Conservation (phyloP, 2,797 vertebrate species). For the Oophaga sylvatica region DNA sequence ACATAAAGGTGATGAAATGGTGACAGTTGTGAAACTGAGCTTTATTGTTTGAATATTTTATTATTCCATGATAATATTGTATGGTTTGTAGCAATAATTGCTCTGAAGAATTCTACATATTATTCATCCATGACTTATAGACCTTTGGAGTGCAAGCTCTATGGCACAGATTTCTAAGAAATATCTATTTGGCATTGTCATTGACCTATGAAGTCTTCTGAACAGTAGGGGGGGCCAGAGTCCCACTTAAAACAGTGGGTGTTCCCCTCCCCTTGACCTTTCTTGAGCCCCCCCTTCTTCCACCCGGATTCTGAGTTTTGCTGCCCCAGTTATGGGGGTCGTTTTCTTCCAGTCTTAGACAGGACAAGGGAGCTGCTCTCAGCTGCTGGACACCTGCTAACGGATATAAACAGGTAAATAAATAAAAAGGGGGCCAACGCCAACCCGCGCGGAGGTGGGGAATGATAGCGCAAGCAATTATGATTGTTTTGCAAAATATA, state of each 20-base stretch:
- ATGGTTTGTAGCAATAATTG: background rate
- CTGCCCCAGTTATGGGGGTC: slow-evolving; percentile 54
- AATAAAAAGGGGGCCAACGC: slow-evolving; percentile 1
- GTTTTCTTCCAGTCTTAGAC: slow-evolving; percentile 46
- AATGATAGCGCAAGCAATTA: no score
- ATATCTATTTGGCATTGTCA: background rate
- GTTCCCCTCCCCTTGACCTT: slow-evolving; percentile 52
- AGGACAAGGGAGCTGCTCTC: slow-evolving; percentile 41
- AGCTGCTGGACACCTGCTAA: slow-evolving; percentile 27
- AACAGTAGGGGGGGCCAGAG: slow-evolving; percentile 51
- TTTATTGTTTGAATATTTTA: background rate
- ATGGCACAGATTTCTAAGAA: background rate
- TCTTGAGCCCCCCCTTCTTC: slow-evolving; percentile 44
- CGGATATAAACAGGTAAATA: slow-evolving; percentile 44
- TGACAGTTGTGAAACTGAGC: background rate
- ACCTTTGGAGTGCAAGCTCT: slow-evolving; percentile 4
- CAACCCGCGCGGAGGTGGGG: background rate
- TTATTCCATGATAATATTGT: background rate
- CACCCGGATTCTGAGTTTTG: slow-evolving; percentile 52
- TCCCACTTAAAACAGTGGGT: slow-evolving; percentile 30
- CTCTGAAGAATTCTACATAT: background rate
- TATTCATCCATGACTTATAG: background rate
- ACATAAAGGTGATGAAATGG: no score
- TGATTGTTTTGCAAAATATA: no score
- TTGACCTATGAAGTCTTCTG: background rate